phyloP scores from a whole-genome alignment of 2,113 vertebrate species.

The Pavo muticus region DNA sequence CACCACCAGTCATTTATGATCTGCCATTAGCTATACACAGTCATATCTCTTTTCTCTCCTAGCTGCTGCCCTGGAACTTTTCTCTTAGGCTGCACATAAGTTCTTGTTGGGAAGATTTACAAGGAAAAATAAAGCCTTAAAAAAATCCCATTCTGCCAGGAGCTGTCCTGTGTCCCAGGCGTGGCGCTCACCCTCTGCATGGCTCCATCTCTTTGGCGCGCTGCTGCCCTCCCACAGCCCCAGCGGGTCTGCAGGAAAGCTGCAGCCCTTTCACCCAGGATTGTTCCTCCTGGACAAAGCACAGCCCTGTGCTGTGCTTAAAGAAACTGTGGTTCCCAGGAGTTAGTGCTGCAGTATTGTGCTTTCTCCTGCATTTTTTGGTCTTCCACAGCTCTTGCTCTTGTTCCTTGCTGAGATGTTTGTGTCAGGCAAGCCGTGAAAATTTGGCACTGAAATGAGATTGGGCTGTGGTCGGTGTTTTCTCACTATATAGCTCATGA shows the following conservation, averaged over 20 bases:
- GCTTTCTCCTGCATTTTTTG: background rate
- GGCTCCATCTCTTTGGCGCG: background rate
- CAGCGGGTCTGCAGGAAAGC: background rate
- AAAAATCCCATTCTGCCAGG: background rate
- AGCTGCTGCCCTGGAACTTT: conserved; percentile 38
- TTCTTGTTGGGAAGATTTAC: conserved; percentile 37
- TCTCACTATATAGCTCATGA: background rate
- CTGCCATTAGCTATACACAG: conserved; percentile 11
- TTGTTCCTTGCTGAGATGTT: background rate
- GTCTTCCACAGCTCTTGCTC: background rate
- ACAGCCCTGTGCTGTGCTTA: background rate
- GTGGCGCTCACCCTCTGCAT: background rate
- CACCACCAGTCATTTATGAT: conserved; percentile 13
- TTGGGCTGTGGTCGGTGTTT: background rate
- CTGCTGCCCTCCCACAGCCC: background rate
- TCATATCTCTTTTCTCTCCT: conserved; percentile 10
- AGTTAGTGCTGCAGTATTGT: background rate
- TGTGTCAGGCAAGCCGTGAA: background rate
- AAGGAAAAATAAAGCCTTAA: background rate
- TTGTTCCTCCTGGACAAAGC: background rate
- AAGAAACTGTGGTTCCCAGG: background rate
- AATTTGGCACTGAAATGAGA: conserved; percentile 9
- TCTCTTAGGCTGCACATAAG: conserved; percentile 50
- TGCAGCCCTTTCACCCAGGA: background rate
- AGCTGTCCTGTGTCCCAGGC: background rate